Base-by-base conservation (phyloP, 2,113 vertebrate species). In the Hucho hucho region DNA sequence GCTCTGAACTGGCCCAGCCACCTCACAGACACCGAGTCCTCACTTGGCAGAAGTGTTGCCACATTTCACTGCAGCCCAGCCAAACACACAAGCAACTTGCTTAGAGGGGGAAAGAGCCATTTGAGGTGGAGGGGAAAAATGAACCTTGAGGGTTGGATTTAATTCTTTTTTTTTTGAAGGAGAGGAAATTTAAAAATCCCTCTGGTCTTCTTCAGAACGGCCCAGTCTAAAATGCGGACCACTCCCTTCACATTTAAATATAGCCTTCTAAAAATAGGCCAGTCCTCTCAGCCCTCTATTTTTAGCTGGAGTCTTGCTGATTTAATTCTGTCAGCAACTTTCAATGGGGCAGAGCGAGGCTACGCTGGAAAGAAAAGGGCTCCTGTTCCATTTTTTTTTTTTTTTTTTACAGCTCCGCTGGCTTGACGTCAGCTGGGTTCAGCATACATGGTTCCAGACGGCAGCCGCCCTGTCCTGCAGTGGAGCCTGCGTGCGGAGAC, bases 201-300 rank as follows among this genome's bases (percentile, higher is more conserved):
- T 61, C 58, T 61, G 58, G 58, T 61, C 6, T 61, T 43, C 37
- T 43, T 43, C 37, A 22, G 20, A 9, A n/a, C 7, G 49, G 49
- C 49, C 14, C 49, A 53, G 49, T 61, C n/a, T 24, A 61, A 61
- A 61, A 22, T 1, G 58, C 58, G 49, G 75, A 77, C 67, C 77
- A 70, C 79, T 70, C 86, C 84, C 61, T 4, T 49, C 5, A 46
- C 58, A 65, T 2, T 78, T 83, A 83, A 80, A 88, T 83, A 83
- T 88, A 88, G 80, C 75, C 1, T 59, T 16, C 70, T 75, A 84
- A 84, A 88, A 88, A 88, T 88, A 88, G 37, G 2, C 37, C 37
- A 43, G 63, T 65, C 9, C 24, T 0, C 1, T 22, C 9, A n/a
- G 59, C 46, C 11, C 64, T 80, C 59, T 84, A 86, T 87, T 86